phyloP scores from a whole-genome alignment of 2,797 vertebrate species.

The Morus bassanus region DNA sequence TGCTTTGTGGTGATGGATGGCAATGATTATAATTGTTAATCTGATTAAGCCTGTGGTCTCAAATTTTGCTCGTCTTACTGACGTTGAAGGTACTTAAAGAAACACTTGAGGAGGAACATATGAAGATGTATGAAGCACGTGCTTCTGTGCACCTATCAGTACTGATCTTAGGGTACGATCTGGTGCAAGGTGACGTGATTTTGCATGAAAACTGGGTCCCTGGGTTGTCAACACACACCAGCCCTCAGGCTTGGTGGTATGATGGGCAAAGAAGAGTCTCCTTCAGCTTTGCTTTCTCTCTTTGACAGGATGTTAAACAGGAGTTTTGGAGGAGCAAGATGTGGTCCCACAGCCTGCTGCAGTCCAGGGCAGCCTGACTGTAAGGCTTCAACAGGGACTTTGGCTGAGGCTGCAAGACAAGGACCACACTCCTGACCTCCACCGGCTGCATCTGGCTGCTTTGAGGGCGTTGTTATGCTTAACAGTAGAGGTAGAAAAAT shows the following conservation, averaged over 20 bases:
- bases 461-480: neutral
- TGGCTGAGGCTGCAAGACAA: fast-evolving
- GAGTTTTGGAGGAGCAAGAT: neutral
- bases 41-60: neutral
- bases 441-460: neutral
- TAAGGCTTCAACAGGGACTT: neutral
- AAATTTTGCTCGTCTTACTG: neutral
- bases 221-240: neutral
- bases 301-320: neutral
- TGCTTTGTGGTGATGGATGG: neutral
- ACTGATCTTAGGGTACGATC: neutral
- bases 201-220: neutral
- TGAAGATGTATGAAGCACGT: neutral
- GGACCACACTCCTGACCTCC: neutral
- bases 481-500: neutral
- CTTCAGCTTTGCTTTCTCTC: neutral
- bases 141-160: neutral
- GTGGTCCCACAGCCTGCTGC: neutral
- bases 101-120: neutral
- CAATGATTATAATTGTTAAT: neutral
- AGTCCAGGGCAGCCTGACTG: neutral
- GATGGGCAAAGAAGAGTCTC: neutral
- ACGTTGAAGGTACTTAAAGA: neutral
- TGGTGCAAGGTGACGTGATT: neutral
- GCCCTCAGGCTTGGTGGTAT: neutral